Conservation (phyloP, 2,113 vertebrate genomes). For the Centropristis striata region DNA sequence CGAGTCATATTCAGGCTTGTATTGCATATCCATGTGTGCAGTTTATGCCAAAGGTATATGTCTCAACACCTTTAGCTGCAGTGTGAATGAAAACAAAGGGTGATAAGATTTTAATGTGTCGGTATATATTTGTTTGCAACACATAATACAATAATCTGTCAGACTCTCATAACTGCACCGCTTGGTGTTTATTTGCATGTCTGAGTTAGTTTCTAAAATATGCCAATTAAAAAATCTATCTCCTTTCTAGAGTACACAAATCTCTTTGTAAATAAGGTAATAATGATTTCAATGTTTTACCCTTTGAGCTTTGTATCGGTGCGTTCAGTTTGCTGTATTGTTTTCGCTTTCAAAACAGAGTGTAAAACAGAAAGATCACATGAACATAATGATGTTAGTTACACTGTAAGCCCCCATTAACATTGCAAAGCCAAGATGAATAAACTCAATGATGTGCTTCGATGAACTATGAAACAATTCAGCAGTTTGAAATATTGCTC, state of each 20-base stretch:
- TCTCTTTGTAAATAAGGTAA: not conserved
- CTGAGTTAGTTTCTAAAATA: not conserved
- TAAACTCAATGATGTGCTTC: slow-evolving; percentile 71
- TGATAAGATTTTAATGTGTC: not conserved
- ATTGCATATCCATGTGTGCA: not conserved
- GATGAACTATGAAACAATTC: slow-evolving; percentile 72
- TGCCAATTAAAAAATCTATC: not conserved
- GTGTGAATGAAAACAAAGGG: not conserved
- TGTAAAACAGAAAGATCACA: slow-evolving; percentile 28
- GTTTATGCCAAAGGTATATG: not conserved
- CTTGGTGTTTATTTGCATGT: not conserved
- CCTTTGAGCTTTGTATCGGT: slow-evolving; percentile 11
- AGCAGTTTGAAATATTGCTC: slow-evolving; percentile 52
- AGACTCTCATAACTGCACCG: not conserved
- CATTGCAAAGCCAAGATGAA: slow-evolving; percentile 49
- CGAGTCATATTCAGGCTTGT: too few species aligned
- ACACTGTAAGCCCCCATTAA: slow-evolving; percentile 50
- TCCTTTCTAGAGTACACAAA: not conserved
- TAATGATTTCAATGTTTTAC: slow-evolving; percentile 1
- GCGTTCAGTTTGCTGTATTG: not conserved
- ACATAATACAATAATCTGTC: too few species aligned
- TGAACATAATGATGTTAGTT: slow-evolving; percentile 45
- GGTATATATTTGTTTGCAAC: not conserved
- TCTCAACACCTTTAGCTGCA: not conserved
- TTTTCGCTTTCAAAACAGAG: not conserved